phyloP scores from a whole-genome alignment of 2,797 vertebrate species.

The Triplophysa bombifrons region DNA sequence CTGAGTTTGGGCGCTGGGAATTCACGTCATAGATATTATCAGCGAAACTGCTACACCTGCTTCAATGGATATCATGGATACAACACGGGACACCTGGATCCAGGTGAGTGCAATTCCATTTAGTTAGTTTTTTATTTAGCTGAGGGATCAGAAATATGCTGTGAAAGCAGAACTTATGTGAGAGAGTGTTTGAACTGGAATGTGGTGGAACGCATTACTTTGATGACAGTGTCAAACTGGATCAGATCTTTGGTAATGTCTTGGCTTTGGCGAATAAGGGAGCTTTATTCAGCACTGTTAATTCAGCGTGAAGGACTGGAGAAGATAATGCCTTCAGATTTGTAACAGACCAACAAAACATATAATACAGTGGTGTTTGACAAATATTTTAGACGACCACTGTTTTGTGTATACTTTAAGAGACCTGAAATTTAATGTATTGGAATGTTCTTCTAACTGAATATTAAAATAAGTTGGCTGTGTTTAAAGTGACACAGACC shows the following conservation, averaged over 20 bases:
- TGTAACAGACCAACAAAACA: constrained; percentile 15
- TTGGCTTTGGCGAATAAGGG: constrained; percentile 9
- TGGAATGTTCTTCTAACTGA: not conserved
- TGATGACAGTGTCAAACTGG: constrained; percentile 9
- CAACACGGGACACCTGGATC: constrained; percentile 53
- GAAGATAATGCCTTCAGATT: constrained; percentile 32
- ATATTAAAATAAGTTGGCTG: not conserved
- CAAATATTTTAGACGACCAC: not conserved
- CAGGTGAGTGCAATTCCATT: constrained; percentile 69
- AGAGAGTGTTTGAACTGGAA: not conserved
- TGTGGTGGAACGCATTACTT: constrained; percentile 19
- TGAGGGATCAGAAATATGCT: not conserved
- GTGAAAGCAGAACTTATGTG: not conserved
- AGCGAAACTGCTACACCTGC: constrained; percentile 81
- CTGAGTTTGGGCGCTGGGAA: constrained; percentile 55
- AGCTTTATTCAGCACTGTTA: constrained; percentile 11
- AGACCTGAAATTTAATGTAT: too few relatives aligned
- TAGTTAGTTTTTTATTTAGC: not conserved
- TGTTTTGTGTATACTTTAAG: constrained; percentile 9
- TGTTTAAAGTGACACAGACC: too few relatives aligned
- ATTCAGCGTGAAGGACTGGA: constrained; percentile 6
- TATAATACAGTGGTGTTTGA: constrained; percentile 1
- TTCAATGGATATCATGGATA: constrained; percentile 66
- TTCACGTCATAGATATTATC: constrained; percentile 70
- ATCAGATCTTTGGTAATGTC: constrained; percentile 19